A percentile compares a stretch with the other conserved stretches of the same genome.
phyloP scores from a whole-genome alignment of 1,140 invertebrate species.

The Drosophila novamexicana region DNA sequence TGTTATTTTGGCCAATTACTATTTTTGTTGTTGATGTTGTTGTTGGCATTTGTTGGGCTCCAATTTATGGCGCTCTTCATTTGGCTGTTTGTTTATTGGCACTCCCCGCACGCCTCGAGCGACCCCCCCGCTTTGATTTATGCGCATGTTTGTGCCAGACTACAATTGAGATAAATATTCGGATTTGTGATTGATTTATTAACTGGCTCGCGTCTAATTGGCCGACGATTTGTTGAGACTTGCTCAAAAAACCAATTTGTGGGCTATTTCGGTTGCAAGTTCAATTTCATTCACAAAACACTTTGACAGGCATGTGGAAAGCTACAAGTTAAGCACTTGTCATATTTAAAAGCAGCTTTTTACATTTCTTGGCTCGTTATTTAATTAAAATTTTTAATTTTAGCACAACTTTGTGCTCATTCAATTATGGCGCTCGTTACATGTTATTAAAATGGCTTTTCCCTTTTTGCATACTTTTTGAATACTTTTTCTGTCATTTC shows the following conservation, averaged over 20 bases:
- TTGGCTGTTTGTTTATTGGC: slow-evolving; percentile 48
- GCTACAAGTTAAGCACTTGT: slow-evolving; percentile 23
- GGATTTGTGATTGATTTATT: slow-evolving; percentile 49
- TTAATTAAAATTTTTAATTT: slow-evolving; percentile 14
- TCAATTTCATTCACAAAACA: background rate
- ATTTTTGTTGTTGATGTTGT: slow-evolving; percentile 21
- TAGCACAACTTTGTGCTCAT: background rate
- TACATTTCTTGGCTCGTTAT: slow-evolving; percentile 3
- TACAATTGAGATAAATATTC: slow-evolving; percentile 44
- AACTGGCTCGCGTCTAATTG: slow-evolving; percentile 29
- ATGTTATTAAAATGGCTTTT: slow-evolving; percentile 38
- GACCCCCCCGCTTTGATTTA: slow-evolving; percentile 53
- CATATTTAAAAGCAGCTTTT: background rate
- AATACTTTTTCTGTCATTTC: slow-evolving; percentile 43
- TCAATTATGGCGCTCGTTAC: slow-evolving; percentile 19
- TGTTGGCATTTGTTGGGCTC: slow-evolving; percentile 51
- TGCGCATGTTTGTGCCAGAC: slow-evolving; percentile 38
- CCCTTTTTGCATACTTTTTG: slow-evolving; percentile 22
- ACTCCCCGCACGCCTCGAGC: background rate
- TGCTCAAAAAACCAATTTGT: background rate
- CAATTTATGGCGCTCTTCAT: slow-evolving; percentile 58
- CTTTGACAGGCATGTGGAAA: slow-evolving; percentile 13
- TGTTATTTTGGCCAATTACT: slow-evolving; percentile 13
- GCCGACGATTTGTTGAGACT: slow-evolving; percentile 8
- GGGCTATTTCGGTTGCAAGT: background rate